Conservation (phyloP, 92 coral and sea anemone genomes). For the Palythoa grandis region DNA sequence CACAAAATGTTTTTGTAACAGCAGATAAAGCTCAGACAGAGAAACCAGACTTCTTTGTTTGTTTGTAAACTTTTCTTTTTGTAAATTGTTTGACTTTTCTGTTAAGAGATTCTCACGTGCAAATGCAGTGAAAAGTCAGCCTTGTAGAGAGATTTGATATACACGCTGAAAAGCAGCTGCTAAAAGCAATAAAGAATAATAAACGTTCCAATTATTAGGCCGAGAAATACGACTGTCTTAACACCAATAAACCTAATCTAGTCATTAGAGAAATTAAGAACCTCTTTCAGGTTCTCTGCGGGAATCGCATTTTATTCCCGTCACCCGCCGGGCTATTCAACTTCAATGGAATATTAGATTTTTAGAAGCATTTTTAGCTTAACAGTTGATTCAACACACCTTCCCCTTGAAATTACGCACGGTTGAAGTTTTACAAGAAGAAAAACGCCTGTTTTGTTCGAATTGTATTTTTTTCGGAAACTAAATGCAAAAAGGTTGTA, state of each 20-base stretch:
- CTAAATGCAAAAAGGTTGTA: too few species aligned
- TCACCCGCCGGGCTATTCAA: too few species aligned
- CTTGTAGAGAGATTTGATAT: too few species aligned
- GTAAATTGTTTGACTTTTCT: not conserved
- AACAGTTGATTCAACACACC: too few species aligned
- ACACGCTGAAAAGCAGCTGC: slow-evolving; percentile 10
- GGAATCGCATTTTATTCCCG: not conserved
- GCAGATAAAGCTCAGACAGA: not conserved
- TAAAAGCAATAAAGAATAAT: not conserved
- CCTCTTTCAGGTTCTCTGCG: not conserved
- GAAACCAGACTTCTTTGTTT: not conserved
- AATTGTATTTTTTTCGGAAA: too few species aligned
- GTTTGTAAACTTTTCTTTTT: not conserved
- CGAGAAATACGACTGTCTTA: not conserved
- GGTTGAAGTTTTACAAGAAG: too few species aligned
- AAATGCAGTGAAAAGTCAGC: not conserved
- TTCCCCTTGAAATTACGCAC: too few species aligned
- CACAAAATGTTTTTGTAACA: not conserved
- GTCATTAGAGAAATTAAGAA: not conserved
- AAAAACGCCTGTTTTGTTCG: too few species aligned
- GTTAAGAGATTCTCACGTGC: not conserved
- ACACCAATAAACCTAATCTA: not conserved
- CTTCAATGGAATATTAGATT: too few species aligned
- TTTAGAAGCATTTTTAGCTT: too few species aligned
- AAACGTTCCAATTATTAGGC: not conserved